Evolutionary conservation across 2,113 vertebrate species (phyloP).

Genomic region (Alces alces): DNA sequence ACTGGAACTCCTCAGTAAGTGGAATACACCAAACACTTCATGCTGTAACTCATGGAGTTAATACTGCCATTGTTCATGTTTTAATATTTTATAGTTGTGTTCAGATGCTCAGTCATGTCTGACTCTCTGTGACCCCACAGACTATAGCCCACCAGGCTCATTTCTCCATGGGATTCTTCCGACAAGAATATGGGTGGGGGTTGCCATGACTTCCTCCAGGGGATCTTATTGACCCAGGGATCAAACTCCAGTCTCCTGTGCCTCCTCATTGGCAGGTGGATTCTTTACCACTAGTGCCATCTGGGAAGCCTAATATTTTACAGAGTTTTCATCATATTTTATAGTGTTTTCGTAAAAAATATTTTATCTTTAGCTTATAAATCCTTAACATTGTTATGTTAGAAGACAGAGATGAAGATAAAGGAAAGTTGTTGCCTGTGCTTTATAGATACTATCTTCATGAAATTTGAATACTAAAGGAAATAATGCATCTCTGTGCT

Average conservation of each 20-base stretch:
- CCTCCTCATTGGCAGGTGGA: not conserved
- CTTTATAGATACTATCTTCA: not conserved
- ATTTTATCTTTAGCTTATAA: not conserved
- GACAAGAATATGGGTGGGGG: not conserved
- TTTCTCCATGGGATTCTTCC: not conserved
- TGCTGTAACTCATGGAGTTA: not conserved
- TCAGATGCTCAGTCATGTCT: not conserved
- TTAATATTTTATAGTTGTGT: not conserved
- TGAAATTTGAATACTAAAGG: not conserved
- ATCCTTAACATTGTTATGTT: not conserved
- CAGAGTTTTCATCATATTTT: not conserved
- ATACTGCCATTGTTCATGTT: not conserved
- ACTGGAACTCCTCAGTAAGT: not conserved
- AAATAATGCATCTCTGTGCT: not conserved
- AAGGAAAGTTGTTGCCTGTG: not conserved
- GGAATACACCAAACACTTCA: not conserved
- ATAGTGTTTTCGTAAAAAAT: not conserved
- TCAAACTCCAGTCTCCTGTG: not conserved
- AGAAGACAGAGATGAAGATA: not conserved
- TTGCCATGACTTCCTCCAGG: not conserved
- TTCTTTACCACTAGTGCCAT: not conserved
- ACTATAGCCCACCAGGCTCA: not conserved
- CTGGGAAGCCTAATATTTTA: not conserved
- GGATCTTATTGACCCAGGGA: not conserved
- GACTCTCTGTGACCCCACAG: not conserved